Evolutionary conservation across 2,797 vertebrate species (phyloP), one percentile per base, ranked within the genome.

Genomic region (Hydrolagus colliei): DNA sequence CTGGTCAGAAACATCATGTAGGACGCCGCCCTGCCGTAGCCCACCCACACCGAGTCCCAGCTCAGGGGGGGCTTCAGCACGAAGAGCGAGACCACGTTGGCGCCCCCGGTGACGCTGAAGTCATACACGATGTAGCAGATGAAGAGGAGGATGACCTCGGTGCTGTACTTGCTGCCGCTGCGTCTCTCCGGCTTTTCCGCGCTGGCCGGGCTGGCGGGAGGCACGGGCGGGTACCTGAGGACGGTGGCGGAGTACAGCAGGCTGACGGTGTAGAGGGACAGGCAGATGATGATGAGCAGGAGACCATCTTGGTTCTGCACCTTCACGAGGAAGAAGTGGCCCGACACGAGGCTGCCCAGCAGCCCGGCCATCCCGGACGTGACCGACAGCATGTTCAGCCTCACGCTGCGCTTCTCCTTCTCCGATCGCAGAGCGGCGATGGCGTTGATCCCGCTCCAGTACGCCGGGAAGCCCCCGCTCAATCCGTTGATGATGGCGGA

Each of bases 21-120:
- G 14, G 89, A 89, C 74, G 89, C 87, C 0, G 90, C 90, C 1
- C 85, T 88, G 27, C 90, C 90, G 20, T 91, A 91, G 65, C 90
- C 89, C 3, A 89, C 87, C 89, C 90, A 90, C 68, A 91, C 87
- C 0, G 90, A 89, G 84, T 88, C 79, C 90, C 90, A 91, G 87
- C 88, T 89, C 86, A 91, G 73, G 1, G 90, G 90, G 20, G 90
- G 90, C 86, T 91, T 91, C 71, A 90, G 89, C 35, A 91, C 89
- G 22, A 86, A 91, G 62, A 91, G 87, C 13, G 87, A 87, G 20
- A 91, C 87, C 75, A 90, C 86, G 10, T 89, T 82, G 86, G 90
- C 90, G 14, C 90, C 89, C 5, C 90, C 90, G 0, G 74, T 84
- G 89, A 90, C 88, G 14, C 90, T 90, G 87, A 91, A 86, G 4